Evolutionary conservation across 2,888 invertebrate species (phyloP).

Genomic region (Papilio demoleus): DNA sequence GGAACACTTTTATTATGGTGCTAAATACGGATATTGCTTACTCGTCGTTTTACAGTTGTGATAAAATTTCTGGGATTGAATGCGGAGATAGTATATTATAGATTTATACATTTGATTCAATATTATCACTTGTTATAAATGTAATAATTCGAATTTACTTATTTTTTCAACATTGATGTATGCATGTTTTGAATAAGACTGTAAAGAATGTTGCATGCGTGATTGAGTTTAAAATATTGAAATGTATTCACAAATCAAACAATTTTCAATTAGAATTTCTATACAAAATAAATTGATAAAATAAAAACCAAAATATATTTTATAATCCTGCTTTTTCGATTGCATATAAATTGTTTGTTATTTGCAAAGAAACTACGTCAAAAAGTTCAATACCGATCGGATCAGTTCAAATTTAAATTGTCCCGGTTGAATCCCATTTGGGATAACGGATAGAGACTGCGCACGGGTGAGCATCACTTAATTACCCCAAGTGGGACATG

Average conservation of each 20-base stretch:
- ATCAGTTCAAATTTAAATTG: slow-evolving; percentile 5
- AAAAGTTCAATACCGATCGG: background rate
- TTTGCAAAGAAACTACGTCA: background rate
- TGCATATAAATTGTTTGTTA: background rate
- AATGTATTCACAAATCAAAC: background rate
- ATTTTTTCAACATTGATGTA: no score
- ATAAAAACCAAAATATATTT: background rate
- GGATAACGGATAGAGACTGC: background rate
- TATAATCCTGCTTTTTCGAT: background rate
- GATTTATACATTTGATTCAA: background rate
- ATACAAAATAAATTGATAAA: background rate
- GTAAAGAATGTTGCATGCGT: background rate
- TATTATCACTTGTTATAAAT: background rate
- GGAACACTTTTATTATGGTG: slow-evolving; percentile 39
- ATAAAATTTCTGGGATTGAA: slow-evolving; percentile 29
- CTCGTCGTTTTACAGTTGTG: slow-evolving; percentile 26
- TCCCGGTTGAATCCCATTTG: background rate
- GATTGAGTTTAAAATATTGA: background rate
- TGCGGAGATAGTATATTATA: background rate
- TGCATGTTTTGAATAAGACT: background rate
- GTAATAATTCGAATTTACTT: no score
- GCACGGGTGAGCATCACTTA: slow-evolving; percentile 12
- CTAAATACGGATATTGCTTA: slow-evolving; percentile 37
- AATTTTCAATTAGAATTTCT: background rate
- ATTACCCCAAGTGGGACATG: slow-evolving; percentile 23